These are phyloP conservation scores for Cardiocondyla obscurior DNA, from an alignment of 1,140 invertebrate genomes.

Conservation along the genomic window DNA sequence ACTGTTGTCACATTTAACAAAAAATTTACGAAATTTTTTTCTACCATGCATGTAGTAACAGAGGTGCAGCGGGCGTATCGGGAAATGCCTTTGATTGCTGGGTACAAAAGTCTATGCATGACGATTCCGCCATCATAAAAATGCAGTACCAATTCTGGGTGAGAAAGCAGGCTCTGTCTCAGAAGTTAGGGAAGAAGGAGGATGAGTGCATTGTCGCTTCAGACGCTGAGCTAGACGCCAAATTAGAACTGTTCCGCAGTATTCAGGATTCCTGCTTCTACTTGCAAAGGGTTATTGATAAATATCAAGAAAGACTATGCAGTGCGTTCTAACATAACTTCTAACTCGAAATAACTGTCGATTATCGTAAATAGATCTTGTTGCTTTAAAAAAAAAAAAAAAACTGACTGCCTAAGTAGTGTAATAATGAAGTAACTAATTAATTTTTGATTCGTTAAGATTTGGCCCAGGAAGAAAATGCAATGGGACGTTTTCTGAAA, in stretches of 20 bases:
- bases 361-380: neutral
- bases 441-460: slow-evolving; percentile 82
- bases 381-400: neutral
- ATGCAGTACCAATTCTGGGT: slow-evolving; percentile 99
- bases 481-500: slow-evolving; percentile 97
- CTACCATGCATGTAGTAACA: slow-evolving; percentile 65
- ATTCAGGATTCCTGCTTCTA: slow-evolving; percentile 96
- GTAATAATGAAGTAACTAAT: neutral
- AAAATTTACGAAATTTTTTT: neutral
- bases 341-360: slow-evolving; percentile 8
- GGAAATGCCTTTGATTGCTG: slow-evolving; percentile 76
- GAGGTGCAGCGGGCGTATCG: slow-evolving; percentile 69
- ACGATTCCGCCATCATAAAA: slow-evolving; percentile 85
- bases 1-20: neutral
- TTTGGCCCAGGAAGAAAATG: slow-evolving; percentile 97
- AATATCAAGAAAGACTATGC: slow-evolving; percentile 96
- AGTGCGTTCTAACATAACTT: slow-evolving; percentile 84
- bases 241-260: slow-evolving; percentile 97
- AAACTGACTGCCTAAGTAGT: neutral
- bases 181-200: slow-evolving; percentile 98
- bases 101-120: slow-evolving; percentile 72
- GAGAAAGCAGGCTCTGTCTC: slow-evolving; percentile 97
- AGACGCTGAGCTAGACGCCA: slow-evolving; percentile 98
- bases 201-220: slow-evolving; percentile 98
- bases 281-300: slow-evolving; percentile 95